Base-by-base conservation (phyloP, 2,888 invertebrate genomes). In the Drosophila picticornis region DNA sequence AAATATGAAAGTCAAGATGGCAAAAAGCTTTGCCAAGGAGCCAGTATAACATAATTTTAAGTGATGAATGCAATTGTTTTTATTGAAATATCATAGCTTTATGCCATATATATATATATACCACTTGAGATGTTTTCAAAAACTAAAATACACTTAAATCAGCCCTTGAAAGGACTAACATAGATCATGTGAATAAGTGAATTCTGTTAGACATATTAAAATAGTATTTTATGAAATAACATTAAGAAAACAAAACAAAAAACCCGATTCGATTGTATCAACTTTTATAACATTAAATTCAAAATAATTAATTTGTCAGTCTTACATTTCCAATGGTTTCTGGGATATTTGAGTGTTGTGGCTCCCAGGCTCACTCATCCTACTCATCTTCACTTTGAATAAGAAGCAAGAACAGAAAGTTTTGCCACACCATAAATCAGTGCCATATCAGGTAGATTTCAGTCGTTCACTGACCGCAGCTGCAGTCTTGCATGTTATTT, bases 401-500 rank as follows among this genome's bases (percentile, higher is more conserved):
- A 3, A 3, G 10, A 36, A 36, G 0, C 34, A 53, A 11, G 0
- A 27, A 25, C 53, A 34, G 34, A 4, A 22, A 25, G 19, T 36
- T 25, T 34, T 13, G 4, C 16, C 22, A 3, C 19, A 4, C 4
- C 4, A 55, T 40, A 10, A 52, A 16, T 36, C 27, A 29, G 38
- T 50, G 13, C 4, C 38, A n/a, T 19, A 56, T 22, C 40, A 51
- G 50, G 51, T 52, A 65, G 55, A 22, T 29, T 22, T n/a, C 1
- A 25, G 77, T 77, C 72, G 60, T 19, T 60, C 40, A 43, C 22
- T 19, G 50, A 19, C 11, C 2, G 13, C 3, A n/a, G 27, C 40
- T 25, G 60, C 32, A 22, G 19, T 52, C 48, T 22, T 61, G 72
- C 75, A 53, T 77, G 52, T 55, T 72, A 57, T 65, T 72, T 62